Conservation (phyloP, 2,113 vertebrate genomes). For the Platysteira castanea region DNA sequence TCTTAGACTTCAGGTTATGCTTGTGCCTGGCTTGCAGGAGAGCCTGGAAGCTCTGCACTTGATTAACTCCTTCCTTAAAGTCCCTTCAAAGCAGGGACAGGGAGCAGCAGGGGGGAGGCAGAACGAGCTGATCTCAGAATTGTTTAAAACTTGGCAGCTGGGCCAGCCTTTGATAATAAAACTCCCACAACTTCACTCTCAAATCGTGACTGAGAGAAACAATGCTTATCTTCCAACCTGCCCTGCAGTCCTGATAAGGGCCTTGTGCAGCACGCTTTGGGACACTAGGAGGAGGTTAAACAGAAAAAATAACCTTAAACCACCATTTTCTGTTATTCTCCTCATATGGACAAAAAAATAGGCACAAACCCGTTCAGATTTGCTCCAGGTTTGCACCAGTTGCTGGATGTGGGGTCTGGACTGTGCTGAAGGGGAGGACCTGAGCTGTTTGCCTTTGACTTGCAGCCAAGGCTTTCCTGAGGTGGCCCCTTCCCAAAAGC, state of each 20-base stretch:
- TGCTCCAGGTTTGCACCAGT: background rate
- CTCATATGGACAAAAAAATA: accelerated
- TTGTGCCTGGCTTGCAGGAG: background rate
- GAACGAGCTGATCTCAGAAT: background rate
- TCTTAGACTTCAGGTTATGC: background rate
- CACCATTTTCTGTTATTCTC: background rate
- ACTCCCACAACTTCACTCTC: background rate
- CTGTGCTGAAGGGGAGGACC: background rate
- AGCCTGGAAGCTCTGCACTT: background rate
- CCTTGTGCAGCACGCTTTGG: background rate
- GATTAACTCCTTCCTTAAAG: background rate
- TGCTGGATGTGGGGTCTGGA: background rate
- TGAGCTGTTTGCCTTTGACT: background rate
- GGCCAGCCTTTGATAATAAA: background rate
- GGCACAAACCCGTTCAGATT: background rate
- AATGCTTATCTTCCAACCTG: background rate
- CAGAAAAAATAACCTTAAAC: background rate
- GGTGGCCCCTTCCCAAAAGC: background rate
- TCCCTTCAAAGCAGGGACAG: background rate
- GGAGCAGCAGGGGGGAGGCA: background rate
- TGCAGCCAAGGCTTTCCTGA: background rate
- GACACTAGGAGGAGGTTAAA: background rate
- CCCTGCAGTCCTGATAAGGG: background rate
- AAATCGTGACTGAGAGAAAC: background rate
- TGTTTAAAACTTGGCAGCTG: background rate